Conservation (phyloP, 2,797 vertebrate species). For the Tachyglossus aculeatus region DNA sequence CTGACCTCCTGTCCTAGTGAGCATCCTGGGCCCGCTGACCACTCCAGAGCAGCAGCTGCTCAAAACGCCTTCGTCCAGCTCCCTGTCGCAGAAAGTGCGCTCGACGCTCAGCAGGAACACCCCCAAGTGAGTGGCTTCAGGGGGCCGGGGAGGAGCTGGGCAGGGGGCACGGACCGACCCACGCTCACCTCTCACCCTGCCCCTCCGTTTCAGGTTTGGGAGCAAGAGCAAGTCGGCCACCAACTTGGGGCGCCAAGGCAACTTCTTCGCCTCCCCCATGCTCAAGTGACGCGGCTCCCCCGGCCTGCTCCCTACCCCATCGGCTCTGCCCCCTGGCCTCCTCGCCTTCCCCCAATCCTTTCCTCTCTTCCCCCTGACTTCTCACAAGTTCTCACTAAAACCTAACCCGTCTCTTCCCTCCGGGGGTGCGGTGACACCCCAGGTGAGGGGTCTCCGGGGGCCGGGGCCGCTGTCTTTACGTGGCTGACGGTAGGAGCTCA, state of each 20-base stretch:
- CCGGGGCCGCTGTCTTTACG: too few relatives aligned
- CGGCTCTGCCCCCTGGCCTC: not conserved
- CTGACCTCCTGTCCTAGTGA: too few relatives aligned
- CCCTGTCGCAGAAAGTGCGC: slow-evolving; percentile 88
- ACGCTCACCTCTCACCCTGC: not conserved
- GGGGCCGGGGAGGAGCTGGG: too few relatives aligned
- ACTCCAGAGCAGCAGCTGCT: slow-evolving; percentile 92
- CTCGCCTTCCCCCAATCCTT: not conserved
- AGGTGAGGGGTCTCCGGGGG: too few relatives aligned
- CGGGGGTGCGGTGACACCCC: too few relatives aligned
- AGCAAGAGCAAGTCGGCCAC: slow-evolving; percentile 89
- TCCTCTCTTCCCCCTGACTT: slow-evolving; percentile 30
- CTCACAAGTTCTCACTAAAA: too few relatives aligned
- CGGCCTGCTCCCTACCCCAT: not conserved
- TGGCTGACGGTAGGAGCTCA: too few relatives aligned
- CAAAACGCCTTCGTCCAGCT: slow-evolving; percentile 94
- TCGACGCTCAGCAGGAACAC: slow-evolving; percentile 86
- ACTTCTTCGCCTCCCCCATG: slow-evolving; percentile 91
- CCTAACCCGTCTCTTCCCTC: not conserved
- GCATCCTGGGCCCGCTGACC: slow-evolving; percentile 91
- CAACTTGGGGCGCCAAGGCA: slow-evolving; percentile 81
- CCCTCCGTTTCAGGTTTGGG: slow-evolving; percentile 81
- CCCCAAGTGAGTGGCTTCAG: slow-evolving; percentile 82
- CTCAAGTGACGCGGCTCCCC: slow-evolving; percentile 78
- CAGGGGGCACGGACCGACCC: too few relatives aligned